phyloP scores from a whole-genome alignment of 1,140 invertebrate genomes.

The Caligus rogercresseyi region DNA sequence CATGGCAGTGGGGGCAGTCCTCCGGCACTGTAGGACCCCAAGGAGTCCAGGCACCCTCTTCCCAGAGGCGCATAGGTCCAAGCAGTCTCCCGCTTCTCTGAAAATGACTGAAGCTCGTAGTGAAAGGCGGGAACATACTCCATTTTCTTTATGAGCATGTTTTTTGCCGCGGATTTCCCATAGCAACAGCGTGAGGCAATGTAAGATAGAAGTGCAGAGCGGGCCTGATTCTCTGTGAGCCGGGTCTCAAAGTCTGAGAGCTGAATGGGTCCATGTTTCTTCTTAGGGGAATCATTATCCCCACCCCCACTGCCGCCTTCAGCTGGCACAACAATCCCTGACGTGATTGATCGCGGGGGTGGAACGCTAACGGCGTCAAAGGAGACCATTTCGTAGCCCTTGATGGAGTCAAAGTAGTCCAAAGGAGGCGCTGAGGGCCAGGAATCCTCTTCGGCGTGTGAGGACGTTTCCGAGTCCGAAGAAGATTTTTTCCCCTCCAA shows the following conservation, averaged over 20 bases:
- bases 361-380: slow-evolving; percentile 11
- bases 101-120: slow-evolving; percentile 42
- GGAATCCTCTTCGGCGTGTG: background rate
- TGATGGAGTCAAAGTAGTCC: background rate
- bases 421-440: slow-evolving; percentile 1
- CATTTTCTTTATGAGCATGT: slow-evolving; percentile 35
- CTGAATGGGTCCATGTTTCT: background rate
- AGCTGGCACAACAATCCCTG: background rate
- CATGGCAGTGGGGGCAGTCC: slow-evolving; percentile 37
- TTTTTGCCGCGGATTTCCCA: slow-evolving; percentile 33
- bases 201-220: slow-evolving; percentile 32
- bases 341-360: slow-evolving; percentile 23
- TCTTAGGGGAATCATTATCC: background rate
- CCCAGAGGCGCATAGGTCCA: slow-evolving; percentile 38
- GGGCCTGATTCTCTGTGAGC: slow-evolving; percentile 34
- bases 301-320: background rate
- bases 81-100: slow-evolving; percentile 36
- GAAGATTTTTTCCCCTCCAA: background rate
- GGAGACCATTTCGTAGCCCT: slow-evolving; percentile 13
- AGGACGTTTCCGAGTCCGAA: background rate
- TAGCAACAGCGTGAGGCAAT: slow-evolving; percentile 36
- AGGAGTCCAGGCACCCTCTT: slow-evolving; percentile 32
- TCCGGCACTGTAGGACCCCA: slow-evolving; percentile 19
- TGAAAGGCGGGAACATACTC: slow-evolving; percentile 33
- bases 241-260: slow-evolving; percentile 21